A percentile compares a stretch with the other conserved stretches of the same genome.
phyloP scores from a whole-genome alignment of 2,113 vertebrate genomes.

The Meriones unguiculatus region DNA sequence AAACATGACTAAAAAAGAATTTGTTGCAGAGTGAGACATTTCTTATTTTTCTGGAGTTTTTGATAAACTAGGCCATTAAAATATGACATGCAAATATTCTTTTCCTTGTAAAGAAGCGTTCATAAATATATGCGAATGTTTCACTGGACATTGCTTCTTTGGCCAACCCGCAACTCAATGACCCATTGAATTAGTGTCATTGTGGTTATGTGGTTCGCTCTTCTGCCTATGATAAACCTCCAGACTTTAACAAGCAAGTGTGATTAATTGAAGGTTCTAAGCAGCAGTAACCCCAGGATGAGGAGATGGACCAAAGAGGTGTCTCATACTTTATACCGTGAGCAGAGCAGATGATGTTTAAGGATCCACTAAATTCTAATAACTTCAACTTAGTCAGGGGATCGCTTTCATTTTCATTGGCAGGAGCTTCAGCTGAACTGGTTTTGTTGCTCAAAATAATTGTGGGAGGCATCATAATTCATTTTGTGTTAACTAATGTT shows the following conservation, averaged over 20 bases:
- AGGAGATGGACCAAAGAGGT: slow-evolving; percentile 1
- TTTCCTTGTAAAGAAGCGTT: slow-evolving; percentile 10
- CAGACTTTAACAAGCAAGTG: slow-evolving; percentile 67
- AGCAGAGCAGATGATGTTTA: slow-evolving; percentile 55
- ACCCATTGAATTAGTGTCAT: slow-evolving; percentile 71
- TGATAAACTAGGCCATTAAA: slow-evolving; percentile 34
- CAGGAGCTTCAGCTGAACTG: background rate
- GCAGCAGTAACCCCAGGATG: slow-evolving; percentile 49
- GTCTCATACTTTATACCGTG: slow-evolving; percentile 22
- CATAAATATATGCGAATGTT: background rate
- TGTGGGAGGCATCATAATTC: slow-evolving; percentile 12
- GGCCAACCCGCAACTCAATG: slow-evolving; percentile 57
- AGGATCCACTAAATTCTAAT: slow-evolving; percentile 54
- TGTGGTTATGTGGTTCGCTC: slow-evolving; percentile 78
- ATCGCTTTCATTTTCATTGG: slow-evolving; percentile 56
- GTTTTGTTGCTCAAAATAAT: slow-evolving; percentile 38
- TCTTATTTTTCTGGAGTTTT: background rate
- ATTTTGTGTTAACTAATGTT: background rate
- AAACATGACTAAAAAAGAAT: background rate
- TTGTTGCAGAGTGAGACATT: background rate
- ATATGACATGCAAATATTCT: background rate
- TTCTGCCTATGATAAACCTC: slow-evolving; percentile 61
- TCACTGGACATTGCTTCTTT: slow-evolving; percentile 59
- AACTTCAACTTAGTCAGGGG: slow-evolving; percentile 1
- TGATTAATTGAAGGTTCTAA: slow-evolving; percentile 70